These are phyloP conservation scores for Brotogeris chrysoptera DNA, from an alignment of 2,797 vertebrate species.

Conservation along the genomic window DNA sequence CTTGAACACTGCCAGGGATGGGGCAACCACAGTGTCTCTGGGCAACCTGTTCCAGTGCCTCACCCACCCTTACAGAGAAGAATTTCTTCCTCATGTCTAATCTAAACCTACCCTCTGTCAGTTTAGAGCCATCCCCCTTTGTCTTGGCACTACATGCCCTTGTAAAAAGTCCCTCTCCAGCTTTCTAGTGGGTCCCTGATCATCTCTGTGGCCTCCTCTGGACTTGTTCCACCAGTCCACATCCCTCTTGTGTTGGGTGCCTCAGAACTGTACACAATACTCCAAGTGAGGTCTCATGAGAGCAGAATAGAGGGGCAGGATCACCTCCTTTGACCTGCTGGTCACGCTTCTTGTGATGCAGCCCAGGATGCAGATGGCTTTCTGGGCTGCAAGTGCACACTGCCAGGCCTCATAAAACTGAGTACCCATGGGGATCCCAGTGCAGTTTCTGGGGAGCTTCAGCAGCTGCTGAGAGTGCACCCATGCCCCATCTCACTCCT, in stretches of 20 bases:
- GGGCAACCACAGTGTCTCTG: neutral
- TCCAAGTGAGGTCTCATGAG: neutral
- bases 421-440: neutral
- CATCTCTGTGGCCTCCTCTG: neutral
- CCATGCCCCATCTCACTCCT: fast-evolving
- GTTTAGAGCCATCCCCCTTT: neutral
- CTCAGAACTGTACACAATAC: neutral
- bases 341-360: neutral
- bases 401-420: neutral
- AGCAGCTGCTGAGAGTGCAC: neutral
- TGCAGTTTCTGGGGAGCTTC: neutral
- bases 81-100: neutral
- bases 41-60: neutral
- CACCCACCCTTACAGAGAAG: neutral
- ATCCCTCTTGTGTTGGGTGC: neutral
- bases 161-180: neutral
- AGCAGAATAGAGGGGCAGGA: neutral
- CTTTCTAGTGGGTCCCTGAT: neutral
- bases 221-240: neutral
- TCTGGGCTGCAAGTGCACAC: neutral
- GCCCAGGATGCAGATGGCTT: neutral
- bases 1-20: neutral
- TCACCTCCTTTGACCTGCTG: neutral
- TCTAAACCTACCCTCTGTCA: neutral
- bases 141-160: neutral